These are phyloP conservation scores for Parotia lawesii DNA, from an alignment of 2,113 vertebrate species.

Conservation along the genomic window DNA sequence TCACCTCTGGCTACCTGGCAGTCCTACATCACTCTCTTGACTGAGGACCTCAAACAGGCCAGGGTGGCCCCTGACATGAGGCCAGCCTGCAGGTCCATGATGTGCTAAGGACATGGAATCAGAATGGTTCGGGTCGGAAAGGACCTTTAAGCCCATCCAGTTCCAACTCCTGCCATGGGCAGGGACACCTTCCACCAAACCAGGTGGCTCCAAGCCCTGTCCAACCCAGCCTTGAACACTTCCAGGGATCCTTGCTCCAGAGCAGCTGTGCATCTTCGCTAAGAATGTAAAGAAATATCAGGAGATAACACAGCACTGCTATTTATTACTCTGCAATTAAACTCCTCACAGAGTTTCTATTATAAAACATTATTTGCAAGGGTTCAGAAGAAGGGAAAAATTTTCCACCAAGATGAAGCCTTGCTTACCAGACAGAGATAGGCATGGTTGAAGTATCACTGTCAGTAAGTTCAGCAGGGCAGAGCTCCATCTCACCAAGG, in stretches of 20 bases:
- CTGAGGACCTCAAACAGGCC: neutral
- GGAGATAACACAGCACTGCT: conserved; percentile 61
- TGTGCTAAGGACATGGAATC: accelerated
- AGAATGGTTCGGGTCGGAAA: neutral
- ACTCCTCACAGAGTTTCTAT: conserved; percentile 59
- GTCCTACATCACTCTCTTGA: neutral
- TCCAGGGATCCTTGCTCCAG: neutral
- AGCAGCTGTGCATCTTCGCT: conserved; percentile 39
- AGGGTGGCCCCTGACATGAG: accelerated
- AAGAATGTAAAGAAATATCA: conserved; percentile 47
- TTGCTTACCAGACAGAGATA: neutral
- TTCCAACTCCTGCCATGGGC: neutral
- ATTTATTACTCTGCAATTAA: conserved; percentile 74
- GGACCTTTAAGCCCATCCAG: neutral
- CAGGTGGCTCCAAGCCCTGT: neutral
- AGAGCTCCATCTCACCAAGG: neutral
- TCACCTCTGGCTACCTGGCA: neutral
- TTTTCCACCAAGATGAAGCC: conserved; percentile 47
- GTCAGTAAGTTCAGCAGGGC: neutral
- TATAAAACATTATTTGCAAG: conserved; percentile 43
- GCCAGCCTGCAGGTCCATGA: neutral
- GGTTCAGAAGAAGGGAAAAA: conserved; percentile 57
- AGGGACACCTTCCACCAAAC: neutral
- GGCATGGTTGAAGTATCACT: neutral
- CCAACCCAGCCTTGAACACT: neutral